Base-by-base conservation (phyloP, 2,113 vertebrate genomes). In the Phrynocephalus versicolor region DNA sequence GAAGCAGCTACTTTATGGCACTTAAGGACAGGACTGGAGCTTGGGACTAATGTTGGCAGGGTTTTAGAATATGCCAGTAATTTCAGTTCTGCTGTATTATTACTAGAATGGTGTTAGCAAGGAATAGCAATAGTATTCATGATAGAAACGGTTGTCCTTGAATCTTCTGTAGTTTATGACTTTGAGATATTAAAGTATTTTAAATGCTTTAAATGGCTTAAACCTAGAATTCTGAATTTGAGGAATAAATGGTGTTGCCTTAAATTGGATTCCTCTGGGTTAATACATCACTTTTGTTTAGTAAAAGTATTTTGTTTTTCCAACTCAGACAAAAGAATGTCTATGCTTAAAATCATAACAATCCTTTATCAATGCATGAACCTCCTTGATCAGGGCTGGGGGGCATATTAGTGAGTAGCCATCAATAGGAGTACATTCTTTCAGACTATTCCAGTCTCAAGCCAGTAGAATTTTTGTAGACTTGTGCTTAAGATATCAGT, bases 31-130 rank as follows among this genome's bases (percentile, higher is more conserved):
- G 79, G 51, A 37, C 33, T 62, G 33, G 35, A 35, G 6, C 21
- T 77, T 78, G 57, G 14, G 33, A 60, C 18, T 33, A 3, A 9
- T 33, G 4, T 33, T 58, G 51, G 62, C 18, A 37, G n/a, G 19
- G 51, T 19, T 16, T 13, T 37, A 10, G 0, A 15, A 8, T 0
- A 67, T 0, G 0, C 13, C 51, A 1, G 0, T 45, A 45, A 27
- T 51, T 4, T 41, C 1, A 0, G n/a, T 0, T 2, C 2, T 0
- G 0, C 27, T 1, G 1, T 0, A 15, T 75, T 57, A n/a, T 9
- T 77, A 51, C 64, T 67, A 67, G 6, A 10, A 30, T 67, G 64
- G 41, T 77, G 6, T 6, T 57, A 30, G 27, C 57, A 39, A 39
- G 3, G 64, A 67, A 12, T 19, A 73, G 19, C 3, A 69, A 3